These are phyloP conservation scores for Drosophila nannoptera DNA, from an alignment of 1,140 invertebrate species.

Conservation along the genomic window DNA sequence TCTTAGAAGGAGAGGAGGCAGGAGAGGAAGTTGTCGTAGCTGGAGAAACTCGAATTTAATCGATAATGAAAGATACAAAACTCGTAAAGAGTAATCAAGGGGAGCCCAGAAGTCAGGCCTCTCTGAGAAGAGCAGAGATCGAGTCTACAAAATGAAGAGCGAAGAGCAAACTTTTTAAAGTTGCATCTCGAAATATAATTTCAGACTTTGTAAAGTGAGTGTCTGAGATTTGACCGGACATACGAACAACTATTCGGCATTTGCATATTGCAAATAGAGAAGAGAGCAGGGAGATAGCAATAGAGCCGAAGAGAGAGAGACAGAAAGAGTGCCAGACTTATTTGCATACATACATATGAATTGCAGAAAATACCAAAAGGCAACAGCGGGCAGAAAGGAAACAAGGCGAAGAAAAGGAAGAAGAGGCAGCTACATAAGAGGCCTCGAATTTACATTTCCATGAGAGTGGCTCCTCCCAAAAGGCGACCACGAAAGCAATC, in stretches of 20 bases:
- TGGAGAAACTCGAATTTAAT: no score
- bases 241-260: slow-evolving; percentile 24
- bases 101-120: neutral
- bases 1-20: no score
- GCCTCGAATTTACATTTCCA: slow-evolving; percentile 38
- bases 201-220: neutral
- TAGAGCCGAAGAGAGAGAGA: neutral
- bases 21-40: no score
- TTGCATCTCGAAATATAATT: neutral
- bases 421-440: slow-evolving; percentile 26
- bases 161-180: neutral
- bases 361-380: slow-evolving; percentile 21
- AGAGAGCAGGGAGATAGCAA: neutral
- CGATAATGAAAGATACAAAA: no score
- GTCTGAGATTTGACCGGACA: slow-evolving; percentile 1
- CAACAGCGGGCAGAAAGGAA: slow-evolving; percentile 13
- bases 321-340: slow-evolving; percentile 7
- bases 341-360: slow-evolving; percentile 39
- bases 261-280: slow-evolving; percentile 31
- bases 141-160: neutral
- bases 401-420: neutral
- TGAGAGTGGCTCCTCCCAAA: slow-evolving; percentile 26
- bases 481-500: neutral
- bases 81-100: neutral
- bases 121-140: neutral